Evolutionary conservation across 2,888 invertebrate genomes (phyloP).

Genomic region (Ommatoiulus sabulosus): DNA sequence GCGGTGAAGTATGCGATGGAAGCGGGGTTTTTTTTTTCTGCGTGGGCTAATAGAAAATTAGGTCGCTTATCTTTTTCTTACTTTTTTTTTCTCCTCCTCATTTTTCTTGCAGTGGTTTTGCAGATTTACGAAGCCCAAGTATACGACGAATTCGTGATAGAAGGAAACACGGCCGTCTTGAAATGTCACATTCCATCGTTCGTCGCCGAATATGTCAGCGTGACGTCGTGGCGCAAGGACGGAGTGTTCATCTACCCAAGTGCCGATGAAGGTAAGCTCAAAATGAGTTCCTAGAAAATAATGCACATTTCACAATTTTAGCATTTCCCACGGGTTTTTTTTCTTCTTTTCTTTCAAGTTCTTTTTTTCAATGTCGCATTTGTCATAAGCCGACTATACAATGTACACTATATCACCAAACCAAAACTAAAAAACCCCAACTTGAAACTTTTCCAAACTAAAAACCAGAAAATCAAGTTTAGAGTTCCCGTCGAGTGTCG

Average conservation of each 20-base stretch:
- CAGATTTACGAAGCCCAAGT: constrained; percentile 56
- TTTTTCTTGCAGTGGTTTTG: constrained; percentile 52
- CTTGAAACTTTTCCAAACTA: too few species aligned
- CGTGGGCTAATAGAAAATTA: constrained; percentile 43
- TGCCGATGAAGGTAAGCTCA: constrained; percentile 49
- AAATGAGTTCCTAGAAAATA: background rate
- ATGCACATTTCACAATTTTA: background rate
- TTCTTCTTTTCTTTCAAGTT: background rate
- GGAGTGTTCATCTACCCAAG: constrained; percentile 53
- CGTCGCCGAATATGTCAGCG: constrained; percentile 54
- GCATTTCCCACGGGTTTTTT: background rate
- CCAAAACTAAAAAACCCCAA: too few species aligned
- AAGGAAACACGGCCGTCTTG: constrained; percentile 56
- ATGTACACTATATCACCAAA: too few species aligned
- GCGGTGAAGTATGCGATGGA: background rate
- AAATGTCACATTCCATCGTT: constrained; percentile 55
- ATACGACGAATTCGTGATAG: constrained; percentile 57
- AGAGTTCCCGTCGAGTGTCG: too few species aligned
- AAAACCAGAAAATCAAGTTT: too few species aligned
- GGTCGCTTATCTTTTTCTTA: background rate
- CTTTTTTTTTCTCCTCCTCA: background rate
- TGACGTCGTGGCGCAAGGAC: constrained; percentile 54
- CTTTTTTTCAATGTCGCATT: too few species aligned
- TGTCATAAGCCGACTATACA: too few species aligned
- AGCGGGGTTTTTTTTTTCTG: background rate